A percentile compares a stretch with the other conserved stretches of the same genome.
These are phyloP conservation scores for Coelopa pilipes DNA, from an alignment of 2,888 invertebrate species.

Conservation along the genomic window DNA sequence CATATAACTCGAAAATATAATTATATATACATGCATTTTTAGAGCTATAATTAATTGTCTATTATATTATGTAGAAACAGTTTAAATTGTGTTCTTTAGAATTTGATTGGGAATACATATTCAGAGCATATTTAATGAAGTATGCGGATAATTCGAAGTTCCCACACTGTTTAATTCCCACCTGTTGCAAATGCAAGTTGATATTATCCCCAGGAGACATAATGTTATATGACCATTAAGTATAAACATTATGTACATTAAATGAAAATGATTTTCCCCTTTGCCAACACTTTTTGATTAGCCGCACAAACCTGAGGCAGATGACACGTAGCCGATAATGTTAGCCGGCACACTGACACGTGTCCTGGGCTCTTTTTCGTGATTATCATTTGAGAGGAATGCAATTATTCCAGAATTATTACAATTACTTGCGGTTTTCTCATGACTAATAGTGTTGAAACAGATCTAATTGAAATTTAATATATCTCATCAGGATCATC, in stretches of 20 bases:
- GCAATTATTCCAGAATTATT: slow-evolving; percentile 14
- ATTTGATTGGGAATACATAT: no score
- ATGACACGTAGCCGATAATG: slow-evolving; percentile 30
- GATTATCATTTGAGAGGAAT: slow-evolving; percentile 13
- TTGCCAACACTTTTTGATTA: no score
- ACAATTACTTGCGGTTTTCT: slow-evolving; percentile 28
- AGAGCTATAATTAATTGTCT: no score
- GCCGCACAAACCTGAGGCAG: slow-evolving; percentile 3
- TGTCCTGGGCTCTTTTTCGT: slow-evolving; percentile 16
- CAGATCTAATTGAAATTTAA: slow-evolving; percentile 66
- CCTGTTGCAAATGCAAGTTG: slow-evolving; percentile 21
- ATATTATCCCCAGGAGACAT: slow-evolving; percentile 21
- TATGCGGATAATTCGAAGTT: slow-evolving; percentile 7
- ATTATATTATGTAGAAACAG: no score
- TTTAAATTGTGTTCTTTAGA: no score
- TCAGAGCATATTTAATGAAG: neutral
- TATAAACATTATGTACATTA: no score
- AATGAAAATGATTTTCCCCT: no score
- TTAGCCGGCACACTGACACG: slow-evolving; percentile 28
- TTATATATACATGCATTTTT: no score
- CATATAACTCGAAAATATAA: no score
- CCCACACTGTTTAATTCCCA: slow-evolving; percentile 21
- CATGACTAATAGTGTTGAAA: slow-evolving; percentile 50
- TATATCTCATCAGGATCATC: slow-evolving; percentile 63
- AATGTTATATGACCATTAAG: neutral